These are phyloP conservation scores for Drosophila cyrtoloma DNA, from an alignment of 2,888 invertebrate species.

Conservation along the genomic window DNA sequence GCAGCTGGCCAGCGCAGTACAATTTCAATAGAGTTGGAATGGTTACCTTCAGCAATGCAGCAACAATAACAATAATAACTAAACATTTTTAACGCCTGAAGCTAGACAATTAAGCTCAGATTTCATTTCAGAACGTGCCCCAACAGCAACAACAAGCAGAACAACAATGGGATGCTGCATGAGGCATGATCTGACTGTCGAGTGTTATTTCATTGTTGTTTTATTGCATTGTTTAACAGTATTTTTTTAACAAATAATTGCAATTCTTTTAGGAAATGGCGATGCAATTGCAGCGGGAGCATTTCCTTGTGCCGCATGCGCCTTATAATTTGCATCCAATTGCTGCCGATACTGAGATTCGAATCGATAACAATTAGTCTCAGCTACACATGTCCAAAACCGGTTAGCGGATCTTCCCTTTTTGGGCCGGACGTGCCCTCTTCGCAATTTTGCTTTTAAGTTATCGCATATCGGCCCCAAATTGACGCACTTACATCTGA, in stretches of 20 bases:
- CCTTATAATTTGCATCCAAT: slow-evolving; percentile 45
- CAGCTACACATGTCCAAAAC: slow-evolving; percentile 41
- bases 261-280: slow-evolving; percentile 51
- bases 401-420: slow-evolving; percentile 27
- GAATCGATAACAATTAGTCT: slow-evolving; percentile 59
- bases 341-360: slow-evolving; percentile 25
- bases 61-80: slow-evolving; percentile 33
- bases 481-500: slow-evolving; percentile 74
- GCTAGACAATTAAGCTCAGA: slow-evolving; percentile 58
- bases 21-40: slow-evolving; percentile 42
- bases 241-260: slow-evolving; percentile 66
- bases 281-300: slow-evolving; percentile 24
- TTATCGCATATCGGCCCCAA: slow-evolving; percentile 71
- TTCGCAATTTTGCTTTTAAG: slow-evolving; percentile 54
- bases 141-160: slow-evolving; percentile 23
- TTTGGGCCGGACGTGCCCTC: slow-evolving; percentile 60
- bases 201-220: slow-evolving; percentile 24
- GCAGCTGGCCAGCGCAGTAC: slow-evolving; percentile 32
- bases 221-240: slow-evolving; percentile 44
- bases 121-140: slow-evolving; percentile 71
- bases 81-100: slow-evolving; percentile 53
- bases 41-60: slow-evolving; percentile 36
- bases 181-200: slow-evolving; percentile 44
- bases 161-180: slow-evolving; percentile 25
- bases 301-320: slow-evolving; percentile 62